A percentile compares a stretch with the other conserved stretches of the same genome.
Evolutionary conservation across 2,113 vertebrate genomes (phyloP).

Genomic region (Phylloscopus trochilus): DNA sequence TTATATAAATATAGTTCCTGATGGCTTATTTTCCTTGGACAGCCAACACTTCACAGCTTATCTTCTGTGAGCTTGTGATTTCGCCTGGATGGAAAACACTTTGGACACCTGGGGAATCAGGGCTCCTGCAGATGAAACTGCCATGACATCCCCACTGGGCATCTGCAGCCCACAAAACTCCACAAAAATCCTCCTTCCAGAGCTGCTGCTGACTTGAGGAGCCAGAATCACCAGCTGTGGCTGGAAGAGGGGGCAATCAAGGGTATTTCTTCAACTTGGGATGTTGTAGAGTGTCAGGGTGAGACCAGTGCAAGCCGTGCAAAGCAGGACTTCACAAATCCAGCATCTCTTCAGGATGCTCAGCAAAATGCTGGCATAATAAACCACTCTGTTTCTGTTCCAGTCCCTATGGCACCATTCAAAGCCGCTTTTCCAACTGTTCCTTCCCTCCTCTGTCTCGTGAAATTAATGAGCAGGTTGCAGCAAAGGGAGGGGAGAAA

Average conservation of each 20-base stretch:
- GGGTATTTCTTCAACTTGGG: background rate
- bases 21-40: constrained; percentile 63
- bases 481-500: background rate
- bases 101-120: constrained; percentile 58
- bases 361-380: background rate
- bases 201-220: background rate
- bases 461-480: background rate
- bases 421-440: background rate
- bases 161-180: background rate
- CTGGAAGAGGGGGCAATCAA: background rate
- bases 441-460: background rate
- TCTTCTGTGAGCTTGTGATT: constrained; percentile 58
- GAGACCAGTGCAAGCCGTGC: background rate
- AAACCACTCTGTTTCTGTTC: background rate
- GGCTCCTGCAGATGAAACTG: background rate
- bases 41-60: constrained; percentile 67
- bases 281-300: accelerated
- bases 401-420: background rate
- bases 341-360: background rate
- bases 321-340: background rate
- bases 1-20: constrained; percentile 70
- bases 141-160: background rate
- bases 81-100: constrained; percentile 52
- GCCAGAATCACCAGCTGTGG: background rate
- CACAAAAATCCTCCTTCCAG: background rate